These are phyloP conservation scores for Nettapus auritus DNA, from an alignment of 2,113 vertebrate genomes.

Conservation along the genomic window DNA sequence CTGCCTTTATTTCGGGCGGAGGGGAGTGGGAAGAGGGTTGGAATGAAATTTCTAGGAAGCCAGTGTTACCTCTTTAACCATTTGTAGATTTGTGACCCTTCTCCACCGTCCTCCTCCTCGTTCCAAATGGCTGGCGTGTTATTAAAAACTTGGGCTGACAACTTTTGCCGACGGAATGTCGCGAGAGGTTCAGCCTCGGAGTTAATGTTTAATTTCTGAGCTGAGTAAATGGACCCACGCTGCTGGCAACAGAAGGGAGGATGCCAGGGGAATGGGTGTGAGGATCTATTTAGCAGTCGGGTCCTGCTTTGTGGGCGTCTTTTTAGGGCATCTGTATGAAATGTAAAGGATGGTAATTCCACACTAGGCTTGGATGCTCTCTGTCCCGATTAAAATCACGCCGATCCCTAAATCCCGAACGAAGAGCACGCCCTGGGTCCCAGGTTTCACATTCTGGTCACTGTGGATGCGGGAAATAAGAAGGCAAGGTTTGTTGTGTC, in stretches of 20 bases:
- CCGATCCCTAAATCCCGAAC: neutral
- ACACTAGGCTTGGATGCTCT: constrained; percentile 9
- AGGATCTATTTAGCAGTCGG: constrained; percentile 45
- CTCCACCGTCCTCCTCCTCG: neutral
- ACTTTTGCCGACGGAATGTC: constrained; percentile 42
- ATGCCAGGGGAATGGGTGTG: neutral
- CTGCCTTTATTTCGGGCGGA: neutral
- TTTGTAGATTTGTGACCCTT: constrained; percentile 26
- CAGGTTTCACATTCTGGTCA: neutral
- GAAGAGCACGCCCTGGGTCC: neutral
- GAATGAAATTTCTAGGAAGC: constrained; percentile 34
- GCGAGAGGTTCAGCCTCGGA: neutral
- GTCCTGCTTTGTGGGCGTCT: constrained; percentile 23
- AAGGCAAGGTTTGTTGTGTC: constrained; percentile 13
- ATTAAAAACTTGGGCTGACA: constrained; percentile 35
- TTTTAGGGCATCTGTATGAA: constrained; percentile 35
- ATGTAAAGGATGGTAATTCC: constrained; percentile 5
- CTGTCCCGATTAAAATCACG: constrained; percentile 11
- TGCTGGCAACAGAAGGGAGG: constrained; percentile 15
- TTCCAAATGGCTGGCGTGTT: neutral
- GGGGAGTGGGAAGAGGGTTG: neutral
- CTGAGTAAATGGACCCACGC: constrained; percentile 13
- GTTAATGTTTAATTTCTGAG: constrained; percentile 48
- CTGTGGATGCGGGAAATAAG: neutral
- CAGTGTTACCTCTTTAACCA: neutral